Conservation (phyloP, 2,113 vertebrate genomes). For the Brachyistius frenatus region DNA sequence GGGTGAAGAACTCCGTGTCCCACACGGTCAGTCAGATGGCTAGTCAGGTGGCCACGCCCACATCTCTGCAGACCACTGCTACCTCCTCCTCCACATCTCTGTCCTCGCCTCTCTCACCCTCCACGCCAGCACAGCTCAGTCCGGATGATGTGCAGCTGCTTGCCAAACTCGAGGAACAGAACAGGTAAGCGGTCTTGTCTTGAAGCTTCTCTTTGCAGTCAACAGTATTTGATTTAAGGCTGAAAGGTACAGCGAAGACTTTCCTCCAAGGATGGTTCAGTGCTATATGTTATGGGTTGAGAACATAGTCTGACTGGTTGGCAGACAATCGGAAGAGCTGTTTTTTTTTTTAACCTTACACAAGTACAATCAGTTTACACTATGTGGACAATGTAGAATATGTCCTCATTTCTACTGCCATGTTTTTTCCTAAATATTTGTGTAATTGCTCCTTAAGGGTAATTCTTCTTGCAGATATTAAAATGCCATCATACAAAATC, state of each 20-base stretch:
- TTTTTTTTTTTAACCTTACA: not conserved
- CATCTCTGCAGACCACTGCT: conserved; percentile 88
- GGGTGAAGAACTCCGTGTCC: conserved; percentile 98
- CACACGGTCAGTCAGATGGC: conserved; percentile 99
- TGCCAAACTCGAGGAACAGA: conserved; percentile 97
- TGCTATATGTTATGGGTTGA: not conserved
- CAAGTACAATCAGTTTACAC: not conserved
- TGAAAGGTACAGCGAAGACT: not conserved
- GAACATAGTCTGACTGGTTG: not conserved
- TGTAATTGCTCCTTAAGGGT: not conserved
- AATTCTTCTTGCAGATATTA: not conserved
- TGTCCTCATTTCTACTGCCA: not conserved
- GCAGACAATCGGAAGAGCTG: not conserved
- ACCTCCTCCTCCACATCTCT: conserved; percentile 88
- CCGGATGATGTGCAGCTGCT: conserved; percentile 95
- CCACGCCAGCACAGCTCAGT: conserved; percentile 91
- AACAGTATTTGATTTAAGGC: not conserved
- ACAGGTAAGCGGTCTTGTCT: conserved; percentile 85
- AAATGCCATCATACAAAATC: too few relatives aligned
- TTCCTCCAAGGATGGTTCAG: not conserved
- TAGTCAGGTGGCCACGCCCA: conserved; percentile 97
- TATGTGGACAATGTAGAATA: not conserved
- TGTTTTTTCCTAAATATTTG: not conserved
- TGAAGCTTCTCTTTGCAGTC: not conserved
- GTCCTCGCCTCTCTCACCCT: conserved; percentile 90